Conservation (phyloP, 2,113 vertebrate species). For the Turdus rufiventris region DNA sequence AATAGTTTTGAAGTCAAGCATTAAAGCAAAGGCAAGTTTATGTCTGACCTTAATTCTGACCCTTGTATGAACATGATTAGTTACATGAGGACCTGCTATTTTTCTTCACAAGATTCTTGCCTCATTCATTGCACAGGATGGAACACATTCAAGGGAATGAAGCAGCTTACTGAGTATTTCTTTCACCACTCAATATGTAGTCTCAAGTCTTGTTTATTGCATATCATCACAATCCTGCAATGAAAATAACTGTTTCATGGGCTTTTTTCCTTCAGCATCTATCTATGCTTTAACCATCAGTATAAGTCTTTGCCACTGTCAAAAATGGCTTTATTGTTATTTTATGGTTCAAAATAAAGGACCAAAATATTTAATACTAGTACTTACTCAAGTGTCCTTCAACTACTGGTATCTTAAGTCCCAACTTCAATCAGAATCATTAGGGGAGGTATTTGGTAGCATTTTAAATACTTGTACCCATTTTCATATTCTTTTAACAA, state of each 20-base stretch:
- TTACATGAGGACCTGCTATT: not conserved
- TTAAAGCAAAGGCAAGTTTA: constrained; percentile 11
- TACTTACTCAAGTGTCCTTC: not conserved
- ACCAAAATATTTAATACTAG: not conserved
- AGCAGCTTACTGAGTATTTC: not conserved
- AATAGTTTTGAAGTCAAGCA: not conserved
- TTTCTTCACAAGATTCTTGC: constrained; percentile 41
- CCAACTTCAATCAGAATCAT: not conserved
- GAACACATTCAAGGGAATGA: constrained; percentile 17
- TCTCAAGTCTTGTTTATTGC: constrained; percentile 8
- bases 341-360: not conserved
- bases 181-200: constrained; percentile 7
- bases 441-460: not conserved
- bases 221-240: not conserved
- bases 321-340: not conserved
- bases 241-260: constrained; percentile 22
- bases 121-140: constrained; percentile 54
- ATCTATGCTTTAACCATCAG: not conserved
- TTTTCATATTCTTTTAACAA: not conserved
- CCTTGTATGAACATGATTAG: not conserved
- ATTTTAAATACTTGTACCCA: not conserved
- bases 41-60: constrained; percentile 56
- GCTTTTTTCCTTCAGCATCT: not conserved
- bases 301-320: not conserved
- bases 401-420: not conserved